These are phyloP conservation scores for Hecatera dysodea DNA, from an alignment of 2,888 invertebrate genomes.

Conservation along the genomic window DNA sequence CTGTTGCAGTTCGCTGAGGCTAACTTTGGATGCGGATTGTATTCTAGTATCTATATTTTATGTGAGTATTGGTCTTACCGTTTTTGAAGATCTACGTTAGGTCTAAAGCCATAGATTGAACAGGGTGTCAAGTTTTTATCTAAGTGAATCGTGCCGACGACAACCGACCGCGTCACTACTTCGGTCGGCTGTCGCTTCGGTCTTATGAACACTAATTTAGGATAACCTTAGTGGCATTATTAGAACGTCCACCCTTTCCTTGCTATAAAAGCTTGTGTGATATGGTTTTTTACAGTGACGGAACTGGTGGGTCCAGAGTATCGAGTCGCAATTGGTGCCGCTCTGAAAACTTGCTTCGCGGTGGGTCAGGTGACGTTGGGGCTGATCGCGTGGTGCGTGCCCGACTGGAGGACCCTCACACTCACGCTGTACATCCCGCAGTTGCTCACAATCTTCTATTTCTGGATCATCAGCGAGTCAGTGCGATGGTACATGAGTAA, in stretches of 20 bases:
- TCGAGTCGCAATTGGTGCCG: slow-evolving; percentile 93
- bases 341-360: slow-evolving; percentile 93
- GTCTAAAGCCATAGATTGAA: no score
- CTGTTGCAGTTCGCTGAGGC: slow-evolving; percentile 93
- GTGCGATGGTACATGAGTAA: slow-evolving; percentile 94
- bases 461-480: slow-evolving; percentile 93
- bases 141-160: background rate
- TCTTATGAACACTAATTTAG: background rate
- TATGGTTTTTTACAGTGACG: slow-evolving; percentile 87
- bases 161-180: background rate
- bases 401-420: slow-evolving; percentile 93
- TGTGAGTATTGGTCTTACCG: slow-evolving; percentile 80
- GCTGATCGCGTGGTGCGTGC: slow-evolving; percentile 92
- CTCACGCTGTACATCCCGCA: slow-evolving; percentile 93
- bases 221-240: background rate
- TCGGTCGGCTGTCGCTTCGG: no score
- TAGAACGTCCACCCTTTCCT: background rate
- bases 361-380: slow-evolving; percentile 93
- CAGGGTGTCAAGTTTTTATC: background rate
- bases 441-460: slow-evolving; percentile 91
- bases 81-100: background rate
- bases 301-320: slow-evolving; percentile 94
- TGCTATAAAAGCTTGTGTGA: background rate
- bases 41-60: slow-evolving; percentile 93
- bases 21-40: slow-evolving; percentile 92